Evolutionary conservation across 2,113 vertebrate species (phyloP).

Genomic region (Ophiodon elongatus): DNA sequence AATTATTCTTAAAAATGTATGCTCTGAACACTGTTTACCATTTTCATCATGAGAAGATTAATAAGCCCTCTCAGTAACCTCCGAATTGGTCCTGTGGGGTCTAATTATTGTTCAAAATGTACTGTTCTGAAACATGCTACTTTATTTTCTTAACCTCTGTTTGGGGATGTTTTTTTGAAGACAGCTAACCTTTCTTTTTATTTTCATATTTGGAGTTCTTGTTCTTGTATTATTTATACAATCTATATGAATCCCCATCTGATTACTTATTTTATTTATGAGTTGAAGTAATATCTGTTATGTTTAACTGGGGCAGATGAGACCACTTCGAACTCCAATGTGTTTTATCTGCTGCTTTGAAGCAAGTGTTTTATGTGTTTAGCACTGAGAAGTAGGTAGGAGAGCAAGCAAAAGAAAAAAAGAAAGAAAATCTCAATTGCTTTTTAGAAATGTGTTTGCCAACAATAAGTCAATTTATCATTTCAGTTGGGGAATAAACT

Average conservation of each 20-base stretch:
- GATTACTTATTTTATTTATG: conserved; percentile 50
- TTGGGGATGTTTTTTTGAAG: neutral
- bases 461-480: conserved; percentile 66
- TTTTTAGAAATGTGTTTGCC: conserved; percentile 40
- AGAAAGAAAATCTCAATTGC: conserved; percentile 37
- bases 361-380: conserved; percentile 26
- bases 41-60: conserved; percentile 48
- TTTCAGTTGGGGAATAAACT: conserved; percentile 43
- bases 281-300: conserved; percentile 15
- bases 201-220: conserved; percentile 38
- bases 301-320: conserved; percentile 34
- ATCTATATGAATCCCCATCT: conserved; percentile 43
- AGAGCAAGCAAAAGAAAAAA: conserved; percentile 22
- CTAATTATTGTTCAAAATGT: conserved; percentile 64
- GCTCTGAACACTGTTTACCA: conserved; percentile 36
- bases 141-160: conserved; percentile 18
- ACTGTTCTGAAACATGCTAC: conserved; percentile 18
- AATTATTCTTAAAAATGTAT: conserved; percentile 29
- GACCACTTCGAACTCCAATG: neutral
- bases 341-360: conserved; percentile 24
- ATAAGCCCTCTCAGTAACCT: conserved; percentile 18
- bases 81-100: conserved; percentile 52
- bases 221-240: conserved; percentile 53
- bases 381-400: conserved; percentile 13
- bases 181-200: neutral